Base-by-base conservation (phyloP, 1,140 invertebrate species). In the Chironomus tepperi region DNA sequence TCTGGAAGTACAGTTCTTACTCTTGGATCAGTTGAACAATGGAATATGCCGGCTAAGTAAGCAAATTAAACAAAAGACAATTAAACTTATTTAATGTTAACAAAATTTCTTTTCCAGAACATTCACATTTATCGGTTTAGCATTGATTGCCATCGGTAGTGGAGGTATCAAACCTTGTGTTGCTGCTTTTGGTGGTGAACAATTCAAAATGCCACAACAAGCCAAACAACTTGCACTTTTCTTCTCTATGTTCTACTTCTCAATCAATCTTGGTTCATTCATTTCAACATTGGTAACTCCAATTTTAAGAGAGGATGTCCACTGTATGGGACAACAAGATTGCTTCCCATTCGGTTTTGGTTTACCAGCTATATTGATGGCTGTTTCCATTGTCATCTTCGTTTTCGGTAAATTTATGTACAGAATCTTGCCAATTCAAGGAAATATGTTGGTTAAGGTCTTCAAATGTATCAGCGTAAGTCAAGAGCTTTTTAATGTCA, bases 91-190 rank as follows among this genome's bases (percentile, higher is more conserved):
- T 34, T 34, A 34, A n/a, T 34, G n/a, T 64, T 72, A 72, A n/a
- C n/a, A n/a, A 19, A 15, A 15, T 9, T 3, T 9, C n/a, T 57
- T n/a, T n/a, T 64, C 43, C 16, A 92, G 90, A 77, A 84, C 83
- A 75, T 87, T 93, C 43, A 89, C 91, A 2, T 85, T 95, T 7
- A 9, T 93, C 15, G 95, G 94, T 0, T 83, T 97, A 75, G 77
- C 90, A 0, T 83, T 97, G 12, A 95, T 98, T 77, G 94, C 94
- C 1, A 74, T 96, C 12, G 95, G 96, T 0, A 96, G 95, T 0
- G 98, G 96, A 8, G 95, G 97, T 2, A 99, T 99, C 78, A 99
- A 99, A 81, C 96, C 98, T 0, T 98, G 96, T 81, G 97, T 99
- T 0, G 89, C 94, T 0, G 93, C 97, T 0, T 99, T 99, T 82